Evolutionary conservation across 2,113 vertebrate genomes (phyloP), one percentile per base, ranked within the genome.

Genomic region (Tympanuchus pallidicinctus): DNA sequence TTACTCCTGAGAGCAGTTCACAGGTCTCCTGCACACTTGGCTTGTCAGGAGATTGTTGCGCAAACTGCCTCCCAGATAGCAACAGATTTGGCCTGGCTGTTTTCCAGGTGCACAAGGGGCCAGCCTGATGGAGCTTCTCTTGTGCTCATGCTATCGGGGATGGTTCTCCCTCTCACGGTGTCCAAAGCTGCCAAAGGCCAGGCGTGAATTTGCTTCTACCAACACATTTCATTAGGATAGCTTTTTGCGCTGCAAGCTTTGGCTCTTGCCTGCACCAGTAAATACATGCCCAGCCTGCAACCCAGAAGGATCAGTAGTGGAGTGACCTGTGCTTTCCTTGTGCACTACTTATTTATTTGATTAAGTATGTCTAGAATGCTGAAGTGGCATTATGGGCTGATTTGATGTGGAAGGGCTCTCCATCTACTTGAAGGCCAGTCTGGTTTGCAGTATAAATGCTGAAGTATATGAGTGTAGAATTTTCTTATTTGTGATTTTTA

Each of bases 311-410:
- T 13, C 52, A 61, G 10, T 8, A 43, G 10, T 47, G 36, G 36
- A 54, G 56, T 76, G 84, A 60, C 13, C 12, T 54, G 87, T 82
- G 32, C 36, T 89, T 83, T 15, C 25, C 47, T 73, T 82, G 91
- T 47, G 32, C 24, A 87, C 5, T 59, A 7, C 63, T 70, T 73
- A 30, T 5, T 82, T 85, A 12, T 72, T 40, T 78, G 32, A 27
- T 57, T 82, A 72, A 84, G 66, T 64, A 83, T 72, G 25, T 86
- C 47, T 83, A 74, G 67, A 92, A 84, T 78, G 73, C 47, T 66
- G 43, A 79, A 61, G 45, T 83, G 47, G 52, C 20, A 47, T 85
- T 72, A 18, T 7, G 38, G 4, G 2, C 10, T 80, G 71, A 70
- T 85, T 63, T 88, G 89, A 24, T 34, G 8, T 56, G 84, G 67